These are phyloP conservation scores for Scaptomyza graminum DNA, from an alignment of 1,140 invertebrate species.

Conservation along the genomic window DNA sequence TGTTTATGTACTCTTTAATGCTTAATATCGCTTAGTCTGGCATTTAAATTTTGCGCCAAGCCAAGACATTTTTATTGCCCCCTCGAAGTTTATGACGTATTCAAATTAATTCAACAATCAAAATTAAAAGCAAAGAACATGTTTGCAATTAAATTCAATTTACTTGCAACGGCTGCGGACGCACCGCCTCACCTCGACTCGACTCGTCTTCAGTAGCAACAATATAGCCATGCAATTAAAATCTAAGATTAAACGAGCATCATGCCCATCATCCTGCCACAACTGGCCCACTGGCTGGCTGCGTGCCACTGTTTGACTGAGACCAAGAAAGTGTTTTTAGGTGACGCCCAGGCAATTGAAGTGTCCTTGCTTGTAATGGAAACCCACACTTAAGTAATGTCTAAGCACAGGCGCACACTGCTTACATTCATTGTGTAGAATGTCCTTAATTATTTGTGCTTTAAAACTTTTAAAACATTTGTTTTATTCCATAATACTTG, in stretches of 20 bases:
- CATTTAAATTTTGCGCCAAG: slow-evolving; percentile 51
- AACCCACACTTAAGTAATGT: slow-evolving; percentile 37
- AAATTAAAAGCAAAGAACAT: slow-evolving; percentile 63
- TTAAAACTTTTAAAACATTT: slow-evolving; percentile 1
- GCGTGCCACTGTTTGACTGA: slow-evolving; percentile 12
- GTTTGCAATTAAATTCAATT: slow-evolving; percentile 78
- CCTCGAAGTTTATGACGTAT: slow-evolving; percentile 71
- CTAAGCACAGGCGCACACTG: slow-evolving; percentile 24
- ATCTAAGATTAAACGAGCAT: slow-evolving; percentile 75
- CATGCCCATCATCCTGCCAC: slow-evolving; percentile 28
- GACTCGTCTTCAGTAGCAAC: slow-evolving; percentile 29
- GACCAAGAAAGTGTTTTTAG: slow-evolving; percentile 72
- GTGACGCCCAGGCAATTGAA: slow-evolving; percentile 59
- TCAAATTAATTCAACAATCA: slow-evolving; percentile 69
- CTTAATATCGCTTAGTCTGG: slow-evolving; percentile 7
- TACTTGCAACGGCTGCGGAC: slow-evolving; percentile 63
- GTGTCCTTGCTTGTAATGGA: slow-evolving; percentile 44
- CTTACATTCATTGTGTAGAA: slow-evolving; percentile 9
- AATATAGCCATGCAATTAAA: slow-evolving; percentile 76
- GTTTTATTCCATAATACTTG: no score
- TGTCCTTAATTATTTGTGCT: neutral
- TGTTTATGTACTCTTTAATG: slow-evolving; percentile 56
- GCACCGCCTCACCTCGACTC: neutral
- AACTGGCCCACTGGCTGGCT: slow-evolving; percentile 11
- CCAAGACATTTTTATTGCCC: slow-evolving; percentile 59